These are phyloP conservation scores for Rafetus swinhoei DNA, from an alignment of 2,113 vertebrate species.

Conservation along the genomic window DNA sequence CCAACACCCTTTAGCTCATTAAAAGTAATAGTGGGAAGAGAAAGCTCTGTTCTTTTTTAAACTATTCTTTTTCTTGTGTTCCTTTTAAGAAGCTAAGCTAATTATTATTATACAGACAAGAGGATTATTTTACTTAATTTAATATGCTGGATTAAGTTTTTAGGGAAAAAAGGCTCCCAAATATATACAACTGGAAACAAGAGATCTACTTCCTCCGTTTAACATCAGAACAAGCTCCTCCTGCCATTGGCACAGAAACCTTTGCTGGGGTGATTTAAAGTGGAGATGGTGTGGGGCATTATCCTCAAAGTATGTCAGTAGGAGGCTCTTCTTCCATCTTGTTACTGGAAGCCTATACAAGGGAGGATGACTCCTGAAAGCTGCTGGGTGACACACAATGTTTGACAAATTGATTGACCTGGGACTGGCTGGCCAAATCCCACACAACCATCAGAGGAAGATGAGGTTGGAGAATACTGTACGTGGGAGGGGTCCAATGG, in stretches of 20 bases:
- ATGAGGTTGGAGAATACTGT: background rate
- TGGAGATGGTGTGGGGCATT: background rate
- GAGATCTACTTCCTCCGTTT: background rate
- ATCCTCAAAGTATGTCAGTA: background rate
- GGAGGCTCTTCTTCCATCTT: background rate
- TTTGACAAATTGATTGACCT: background rate
- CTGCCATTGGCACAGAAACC: background rate
- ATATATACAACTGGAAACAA: background rate
- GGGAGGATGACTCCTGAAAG: background rate
- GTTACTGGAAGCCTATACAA: background rate
- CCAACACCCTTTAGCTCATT: conserved; percentile 64
- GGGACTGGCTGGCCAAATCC: background rate
- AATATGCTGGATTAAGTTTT: conserved; percentile 34
- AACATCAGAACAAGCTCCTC: background rate
- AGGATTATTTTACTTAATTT: conserved; percentile 70
- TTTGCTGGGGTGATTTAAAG: background rate
- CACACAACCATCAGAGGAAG: background rate
- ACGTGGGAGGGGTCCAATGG: background rate
- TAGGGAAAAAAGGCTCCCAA: background rate
- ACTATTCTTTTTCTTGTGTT: conserved; percentile 37
- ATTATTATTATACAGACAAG: conserved; percentile 65
- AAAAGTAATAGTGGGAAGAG: conserved; percentile 62
- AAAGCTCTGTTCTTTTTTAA: conserved; percentile 38
- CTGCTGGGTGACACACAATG: background rate
- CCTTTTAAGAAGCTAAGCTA: conserved; percentile 56